Evolutionary conservation across 1,140 invertebrate species (phyloP).

Genomic region (Drosophila nasuta): DNA sequence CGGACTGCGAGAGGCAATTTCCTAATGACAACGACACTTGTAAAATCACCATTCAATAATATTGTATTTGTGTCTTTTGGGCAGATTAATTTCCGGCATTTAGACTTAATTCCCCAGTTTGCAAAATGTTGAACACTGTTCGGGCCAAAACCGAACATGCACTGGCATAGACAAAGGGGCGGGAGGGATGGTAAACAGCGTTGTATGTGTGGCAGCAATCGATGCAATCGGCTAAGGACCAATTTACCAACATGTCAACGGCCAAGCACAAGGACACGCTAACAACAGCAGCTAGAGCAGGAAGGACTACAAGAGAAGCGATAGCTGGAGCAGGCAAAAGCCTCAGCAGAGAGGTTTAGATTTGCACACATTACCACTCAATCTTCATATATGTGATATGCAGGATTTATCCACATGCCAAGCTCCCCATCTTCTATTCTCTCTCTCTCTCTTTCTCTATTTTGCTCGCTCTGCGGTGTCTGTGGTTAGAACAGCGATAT

Average conservation of each 20-base stretch:
- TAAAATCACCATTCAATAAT: slow-evolving; percentile 80
- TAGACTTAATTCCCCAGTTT: slow-evolving; percentile 74
- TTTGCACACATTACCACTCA: slow-evolving; percentile 83
- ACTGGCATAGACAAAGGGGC: not conserved
- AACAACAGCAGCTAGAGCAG: not conserved
- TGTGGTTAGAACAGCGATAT: slow-evolving; percentile 25
- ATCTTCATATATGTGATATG: slow-evolving; percentile 74
- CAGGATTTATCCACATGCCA: slow-evolving; percentile 56
- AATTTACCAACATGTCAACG: slow-evolving; percentile 81
- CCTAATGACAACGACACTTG: slow-evolving; percentile 78
- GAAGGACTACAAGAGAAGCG: not conserved
- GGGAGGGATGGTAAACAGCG: not conserved
- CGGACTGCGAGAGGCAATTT: slow-evolving; percentile 57
- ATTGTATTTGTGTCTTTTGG: slow-evolving; percentile 64
- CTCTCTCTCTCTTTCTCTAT: slow-evolving; percentile 2
- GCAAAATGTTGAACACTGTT: slow-evolving; percentile 38
- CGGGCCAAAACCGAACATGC: slow-evolving; percentile 28
- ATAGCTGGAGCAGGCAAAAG: slow-evolving; percentile 19
- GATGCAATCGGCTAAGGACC: slow-evolving; percentile 81
- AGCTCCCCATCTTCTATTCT: not conserved
- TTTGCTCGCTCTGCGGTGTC: slow-evolving; percentile 6
- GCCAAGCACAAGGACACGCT: slow-evolving; percentile 35
- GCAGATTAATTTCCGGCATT: slow-evolving; percentile 81
- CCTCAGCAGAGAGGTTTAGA: slow-evolving; percentile 62
- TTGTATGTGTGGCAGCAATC: slow-evolving; percentile 50